Percentiles rank a stretch among this genome's conserved stretches.
phyloP scores from a whole-genome alignment of 2,888 invertebrate genomes.

The Rhaphigaster nebulosa region DNA sequence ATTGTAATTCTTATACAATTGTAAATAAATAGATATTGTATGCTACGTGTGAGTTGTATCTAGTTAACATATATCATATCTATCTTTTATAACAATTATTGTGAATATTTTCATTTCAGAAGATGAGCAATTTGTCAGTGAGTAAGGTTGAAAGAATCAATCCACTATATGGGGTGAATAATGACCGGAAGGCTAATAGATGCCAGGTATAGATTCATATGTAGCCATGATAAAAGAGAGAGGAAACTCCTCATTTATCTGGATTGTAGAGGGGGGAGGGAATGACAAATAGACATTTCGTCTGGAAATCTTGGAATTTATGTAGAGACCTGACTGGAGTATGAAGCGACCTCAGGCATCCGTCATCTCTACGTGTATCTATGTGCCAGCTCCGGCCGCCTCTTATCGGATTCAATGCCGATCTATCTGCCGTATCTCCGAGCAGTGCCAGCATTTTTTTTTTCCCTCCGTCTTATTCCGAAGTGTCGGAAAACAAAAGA shows the following conservation, averaged over 20 bases:
- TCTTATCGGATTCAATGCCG: constrained; percentile 10
- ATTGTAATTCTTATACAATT: too few species aligned
- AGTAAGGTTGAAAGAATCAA: constrained; percentile 3
- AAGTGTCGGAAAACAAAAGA: background rate
- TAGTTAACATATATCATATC: too few species aligned
- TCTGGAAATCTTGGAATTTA: constrained; percentile 66
- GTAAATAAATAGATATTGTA: too few species aligned
- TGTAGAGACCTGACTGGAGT: constrained; percentile 66
- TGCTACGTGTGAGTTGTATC: too few species aligned
- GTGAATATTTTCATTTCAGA: too few species aligned
- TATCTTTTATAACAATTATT: too few species aligned
- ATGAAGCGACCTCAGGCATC: constrained; percentile 61
- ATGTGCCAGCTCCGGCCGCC: background rate
- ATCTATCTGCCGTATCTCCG: background rate
- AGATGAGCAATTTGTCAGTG: background rate
- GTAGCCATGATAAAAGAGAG: constrained; percentile 57
- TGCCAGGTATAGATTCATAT: constrained; percentile 55
- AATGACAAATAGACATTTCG: constrained; percentile 66
- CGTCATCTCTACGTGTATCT: constrained; percentile 53
- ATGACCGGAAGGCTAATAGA: constrained; percentile 45
- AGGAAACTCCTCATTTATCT: constrained; percentile 64
- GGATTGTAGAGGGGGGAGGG: constrained; percentile 63
- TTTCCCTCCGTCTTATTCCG: background rate
- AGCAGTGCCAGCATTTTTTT: background rate
- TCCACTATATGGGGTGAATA: constrained; percentile 8